Evolutionary conservation across 23 tunicate species (phyloP), one percentile per base, ranked within the genome.

Genomic region (Trididemnum nubilum): DNA sequence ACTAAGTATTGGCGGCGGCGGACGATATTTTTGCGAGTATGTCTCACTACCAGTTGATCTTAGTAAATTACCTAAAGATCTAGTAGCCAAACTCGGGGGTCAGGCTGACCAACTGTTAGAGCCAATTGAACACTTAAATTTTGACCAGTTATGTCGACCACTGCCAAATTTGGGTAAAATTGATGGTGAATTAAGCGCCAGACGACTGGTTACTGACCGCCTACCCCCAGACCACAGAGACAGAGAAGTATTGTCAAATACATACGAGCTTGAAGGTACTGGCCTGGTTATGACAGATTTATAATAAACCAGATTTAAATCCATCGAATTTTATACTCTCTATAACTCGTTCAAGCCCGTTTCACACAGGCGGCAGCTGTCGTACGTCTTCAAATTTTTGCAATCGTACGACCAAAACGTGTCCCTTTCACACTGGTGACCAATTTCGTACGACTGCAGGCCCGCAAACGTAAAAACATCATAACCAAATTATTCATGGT

Each of bases 261-360:
- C 91, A 3, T 87, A 87, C 72, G 85, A 87, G 39, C 61, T 60
- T 4, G 85, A 87, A 64, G 71, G 51, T 67, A 87, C 85, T 18
- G 91, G 91, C 44, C 81, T 87, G 1, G 91, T 87, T 4, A 80
- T 54, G 75, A 87, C 91, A 0, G 91, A 87, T 40, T 64, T 87
- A n/a, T 80, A 64, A 58, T 12, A n/a, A n/a, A n/a, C n/a, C n/a
- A n/a, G 19, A 21, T 63, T 24, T 63, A 21, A 63, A 63, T 21
- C 25, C 22, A n/a, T n/a, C n/a, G n/a, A n/a, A 12, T 50, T 12
- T 50, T 50, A 12, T 19, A 50, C 19, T 50, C 57, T 50, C 57
- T 50, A 12, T 12, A 12, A 50, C 19, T 50, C 57, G 57, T 50
- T 50, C 12, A 12, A 50, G 19, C 57, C 18, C 12, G 57, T 50